These are phyloP conservation scores for Micoletzkya japonica DNA, from an alignment of 2,888 invertebrate species.

Conservation along the genomic window DNA sequence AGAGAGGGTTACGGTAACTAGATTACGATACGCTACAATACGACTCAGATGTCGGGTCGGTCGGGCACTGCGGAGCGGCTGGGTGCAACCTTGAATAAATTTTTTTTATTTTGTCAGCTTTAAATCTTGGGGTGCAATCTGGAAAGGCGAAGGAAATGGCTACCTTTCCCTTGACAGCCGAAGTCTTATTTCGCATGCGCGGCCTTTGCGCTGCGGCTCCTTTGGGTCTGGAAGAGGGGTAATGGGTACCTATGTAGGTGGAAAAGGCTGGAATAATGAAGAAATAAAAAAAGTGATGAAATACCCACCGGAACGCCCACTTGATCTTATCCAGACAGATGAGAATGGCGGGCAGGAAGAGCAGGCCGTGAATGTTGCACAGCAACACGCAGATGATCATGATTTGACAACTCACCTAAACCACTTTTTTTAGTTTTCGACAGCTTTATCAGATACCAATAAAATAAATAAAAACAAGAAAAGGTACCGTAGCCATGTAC, in stretches of 20 bases:
- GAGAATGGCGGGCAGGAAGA: conserved; percentile 57
- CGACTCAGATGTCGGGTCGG: conserved; percentile 9
- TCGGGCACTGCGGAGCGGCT: conserved; percentile 22
- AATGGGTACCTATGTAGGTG: conserved; percentile 35
- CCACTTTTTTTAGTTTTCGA: neutral
- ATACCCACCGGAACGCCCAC: conserved; percentile 37
- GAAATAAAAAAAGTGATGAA: neutral
- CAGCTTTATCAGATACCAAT: neutral
- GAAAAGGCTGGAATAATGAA: conserved; percentile 44
- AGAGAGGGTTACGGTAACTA: too few relatives aligned
- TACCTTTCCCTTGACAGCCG: conserved; percentile 10
- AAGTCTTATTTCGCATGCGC: too few relatives aligned
- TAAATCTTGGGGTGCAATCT: conserved; percentile 19
- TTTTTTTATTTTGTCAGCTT: too few relatives aligned
- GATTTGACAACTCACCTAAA: conserved; percentile 56
- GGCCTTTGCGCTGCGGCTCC: conserved; percentile 7
- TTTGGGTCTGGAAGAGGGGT: neutral
- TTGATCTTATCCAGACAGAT: conserved; percentile 45
- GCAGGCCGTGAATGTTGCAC: conserved; percentile 59
- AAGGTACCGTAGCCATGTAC: conserved; percentile 55
- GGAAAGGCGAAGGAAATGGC: neutral
- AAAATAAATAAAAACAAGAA: neutral
- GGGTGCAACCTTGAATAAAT: too few relatives aligned
- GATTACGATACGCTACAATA: too few relatives aligned
- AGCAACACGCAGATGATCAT: conserved; percentile 60